These are phyloP conservation scores for Oikopleura dioica DNA, from an alignment of 23 tunicate genomes.

Conservation along the genomic window DNA sequence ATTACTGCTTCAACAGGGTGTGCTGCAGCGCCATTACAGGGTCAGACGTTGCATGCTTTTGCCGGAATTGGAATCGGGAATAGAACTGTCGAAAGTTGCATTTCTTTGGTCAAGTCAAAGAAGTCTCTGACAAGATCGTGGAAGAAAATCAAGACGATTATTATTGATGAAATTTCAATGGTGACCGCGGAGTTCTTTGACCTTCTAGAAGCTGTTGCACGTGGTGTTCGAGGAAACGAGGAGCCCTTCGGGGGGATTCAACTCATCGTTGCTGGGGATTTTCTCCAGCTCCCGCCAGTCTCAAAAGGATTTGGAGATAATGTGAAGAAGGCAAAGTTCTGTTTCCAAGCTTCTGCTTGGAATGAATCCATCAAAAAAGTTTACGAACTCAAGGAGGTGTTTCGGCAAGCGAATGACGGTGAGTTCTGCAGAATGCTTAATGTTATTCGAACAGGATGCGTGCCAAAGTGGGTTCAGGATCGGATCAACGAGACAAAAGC, in stretches of 20 bases:
- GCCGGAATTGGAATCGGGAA: conserved; percentile 55
- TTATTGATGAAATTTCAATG: conserved; percentile 97
- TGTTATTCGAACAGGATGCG: not conserved
- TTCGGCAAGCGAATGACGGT: not conserved
- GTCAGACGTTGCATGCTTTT: conserved; percentile 77
- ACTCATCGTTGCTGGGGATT: conserved; percentile 75
- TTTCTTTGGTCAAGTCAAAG: too few species aligned
- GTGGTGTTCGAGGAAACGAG: conserved; percentile 16
- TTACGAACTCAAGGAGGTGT: not conserved
- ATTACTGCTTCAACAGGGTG: conserved; percentile 91
- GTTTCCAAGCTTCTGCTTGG: not conserved
- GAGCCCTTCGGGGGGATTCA: conserved; percentile 96
- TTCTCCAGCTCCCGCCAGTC: conserved; percentile 91
- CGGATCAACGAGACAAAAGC: not conserved
- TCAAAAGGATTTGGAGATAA: too few species aligned
- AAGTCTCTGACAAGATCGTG: conserved; percentile 34
- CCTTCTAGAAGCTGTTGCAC: conserved; percentile 49
- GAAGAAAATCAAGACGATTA: conserved; percentile 45
- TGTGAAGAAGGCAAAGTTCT: not conserved
- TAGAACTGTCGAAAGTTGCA: conserved; percentile 14
- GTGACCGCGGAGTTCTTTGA: conserved; percentile 67
- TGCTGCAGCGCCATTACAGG: conserved; percentile 89
- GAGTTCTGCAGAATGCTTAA: not conserved
- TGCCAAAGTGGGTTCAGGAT: not conserved
- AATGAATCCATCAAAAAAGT: not conserved